Conservation (phyloP, 1,140 invertebrate species). For the Neoseiulus cucumeris region DNA sequence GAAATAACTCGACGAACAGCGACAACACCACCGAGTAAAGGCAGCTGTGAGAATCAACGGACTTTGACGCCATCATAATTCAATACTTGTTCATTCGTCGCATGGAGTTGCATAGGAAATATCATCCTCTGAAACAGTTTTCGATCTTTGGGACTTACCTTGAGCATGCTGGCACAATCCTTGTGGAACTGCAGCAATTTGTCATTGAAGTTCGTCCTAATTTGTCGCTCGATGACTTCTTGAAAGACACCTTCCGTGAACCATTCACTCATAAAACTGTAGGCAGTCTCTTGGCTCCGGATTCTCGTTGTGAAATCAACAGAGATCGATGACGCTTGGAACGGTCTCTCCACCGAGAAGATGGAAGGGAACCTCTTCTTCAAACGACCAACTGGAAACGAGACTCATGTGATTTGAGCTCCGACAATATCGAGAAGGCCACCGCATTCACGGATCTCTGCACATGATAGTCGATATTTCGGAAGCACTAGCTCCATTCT, state of each 20-base stretch:
- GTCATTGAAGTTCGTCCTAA: slow-evolving; percentile 13
- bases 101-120: too few species aligned
- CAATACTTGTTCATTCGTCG: too few species aligned
- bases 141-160: neutral
- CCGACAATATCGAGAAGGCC: too few species aligned
- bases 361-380: neutral
- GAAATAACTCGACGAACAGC: too few species aligned
- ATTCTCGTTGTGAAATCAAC: slow-evolving; percentile 18
- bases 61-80: too few species aligned
- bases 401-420: neutral
- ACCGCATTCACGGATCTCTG: too few species aligned
- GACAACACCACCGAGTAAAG: too few species aligned
- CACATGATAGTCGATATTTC: too few species aligned
- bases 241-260: slow-evolving; percentile 3
- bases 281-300: slow-evolving; percentile 18
- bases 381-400: neutral
- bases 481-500: too few species aligned
- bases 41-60: too few species aligned
- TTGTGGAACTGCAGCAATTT: slow-evolving; percentile 14
- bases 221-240: slow-evolving; percentile 11
- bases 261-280: slow-evolving; percentile 17
- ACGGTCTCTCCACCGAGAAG: neutral
- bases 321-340: neutral
- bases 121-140: too few species aligned
- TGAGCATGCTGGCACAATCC: slow-evolving; percentile 5